These are phyloP conservation scores for Dyspetes luteomarginatus DNA, from an alignment of 2,888 invertebrate genomes.

Conservation along the genomic window DNA sequence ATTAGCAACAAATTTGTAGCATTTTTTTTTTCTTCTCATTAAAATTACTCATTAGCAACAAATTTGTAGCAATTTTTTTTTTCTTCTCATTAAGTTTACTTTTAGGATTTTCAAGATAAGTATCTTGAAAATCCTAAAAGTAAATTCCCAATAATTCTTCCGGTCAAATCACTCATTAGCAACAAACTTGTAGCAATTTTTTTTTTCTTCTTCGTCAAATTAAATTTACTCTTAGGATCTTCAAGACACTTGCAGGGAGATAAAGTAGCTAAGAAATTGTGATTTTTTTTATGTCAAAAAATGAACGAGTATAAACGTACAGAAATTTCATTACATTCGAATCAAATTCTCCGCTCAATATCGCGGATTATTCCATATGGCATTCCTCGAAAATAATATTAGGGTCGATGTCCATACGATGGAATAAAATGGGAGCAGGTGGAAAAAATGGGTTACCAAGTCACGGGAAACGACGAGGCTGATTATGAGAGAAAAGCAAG, in stretches of 20 bases:
- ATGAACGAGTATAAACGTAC: too few relatives aligned
- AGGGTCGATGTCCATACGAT: neutral
- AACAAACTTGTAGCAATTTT: neutral
- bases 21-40: neutral
- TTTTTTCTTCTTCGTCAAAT: neutral
- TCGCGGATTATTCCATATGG: too few relatives aligned
- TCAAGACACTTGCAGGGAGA: neutral
- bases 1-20: neutral
- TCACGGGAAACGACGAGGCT: constrained; percentile 56
- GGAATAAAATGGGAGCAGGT: neutral
- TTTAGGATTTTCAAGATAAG: neutral
- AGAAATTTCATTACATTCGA: too few relatives aligned
- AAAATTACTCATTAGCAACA: neutral
- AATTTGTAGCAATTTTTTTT: neutral
- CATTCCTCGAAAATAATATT: neutral
- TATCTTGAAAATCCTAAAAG: neutral
- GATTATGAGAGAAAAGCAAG: constrained; percentile 30
- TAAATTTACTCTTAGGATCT: neutral
- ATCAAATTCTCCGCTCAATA: too few relatives aligned
- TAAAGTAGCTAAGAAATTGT: too few relatives aligned
- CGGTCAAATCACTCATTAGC: neutral
- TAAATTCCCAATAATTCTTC: neutral
- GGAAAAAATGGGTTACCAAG: constrained; percentile 59
- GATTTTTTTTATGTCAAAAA: too few relatives aligned
- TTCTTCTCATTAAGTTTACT: neutral